Evolutionary conservation across 2,888 invertebrate species (phyloP), one percentile per base, ranked within the genome.

Genomic region (Creontiades dilutus): DNA sequence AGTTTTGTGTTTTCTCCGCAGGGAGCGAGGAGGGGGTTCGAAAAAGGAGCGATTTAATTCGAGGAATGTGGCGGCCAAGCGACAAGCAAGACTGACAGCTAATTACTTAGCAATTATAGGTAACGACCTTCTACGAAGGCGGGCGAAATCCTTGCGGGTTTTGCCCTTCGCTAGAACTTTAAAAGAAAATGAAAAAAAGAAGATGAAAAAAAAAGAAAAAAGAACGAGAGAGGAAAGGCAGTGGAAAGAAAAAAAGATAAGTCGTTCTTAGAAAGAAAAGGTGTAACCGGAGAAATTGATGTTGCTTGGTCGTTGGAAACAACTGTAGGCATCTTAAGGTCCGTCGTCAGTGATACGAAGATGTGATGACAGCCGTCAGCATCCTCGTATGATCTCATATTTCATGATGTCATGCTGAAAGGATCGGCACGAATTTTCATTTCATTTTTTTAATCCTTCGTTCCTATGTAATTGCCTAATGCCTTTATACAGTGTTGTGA

Each of bases 41-140:
- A 86, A 76, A 76, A 86, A 86, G 86, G 86, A 86, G 86, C 76
- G 86, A 76, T 86, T 86, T 86, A 86, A 86, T 86, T 76, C 86
- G 61, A 46, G 76, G 86, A 86, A 86, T 86, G 86, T 86, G 86
- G 75, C 86, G 86, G 86, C 48, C 86, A n/a, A 27, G 75, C 86
- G 75, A 86, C 86, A 86, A 86, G 68, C 75, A 68, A 37, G 86
- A 86, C 86, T 86, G 86, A 76, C 86, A 86, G 86, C 76, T 86
- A 86, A 86, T 86, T 86, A 86, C 86, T 86, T 27, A 76, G 86
- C 68, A 86, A 86, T 86, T 86, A 86, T 86, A 48, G 86, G 86
- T 86, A 86, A 86, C 86, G 68, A 86, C 55, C 86, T 86, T 86
- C 86, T 55, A 75, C 86, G 86, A 86, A 86, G 86, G 86, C 68